These are phyloP conservation scores for Zaprionus bogoriensis DNA, from an alignment of 2,888 invertebrate species.

Conservation along the genomic window DNA sequence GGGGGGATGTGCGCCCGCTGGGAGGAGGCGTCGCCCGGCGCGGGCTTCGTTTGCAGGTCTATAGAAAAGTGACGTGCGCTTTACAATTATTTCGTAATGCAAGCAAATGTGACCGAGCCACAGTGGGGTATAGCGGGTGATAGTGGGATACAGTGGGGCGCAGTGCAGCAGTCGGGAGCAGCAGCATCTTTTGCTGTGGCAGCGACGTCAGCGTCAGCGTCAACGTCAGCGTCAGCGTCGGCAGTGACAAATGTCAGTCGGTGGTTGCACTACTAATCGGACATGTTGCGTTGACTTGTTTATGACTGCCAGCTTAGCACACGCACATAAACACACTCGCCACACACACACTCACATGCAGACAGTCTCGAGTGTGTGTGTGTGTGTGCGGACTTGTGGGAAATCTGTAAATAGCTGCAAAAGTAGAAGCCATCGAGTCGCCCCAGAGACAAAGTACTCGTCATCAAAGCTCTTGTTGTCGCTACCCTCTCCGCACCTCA, in stretches of 20 bases:
- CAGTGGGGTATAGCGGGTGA: constrained; percentile 3
- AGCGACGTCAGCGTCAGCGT: constrained; percentile 10
- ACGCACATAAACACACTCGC: constrained; percentile 34
- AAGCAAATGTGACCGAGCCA: constrained; percentile 69
- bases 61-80: constrained; percentile 77
- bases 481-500: constrained; percentile 14
- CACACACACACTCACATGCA: constrained; percentile 4
- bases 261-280: constrained; percentile 76
- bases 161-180: not conserved
- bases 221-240: constrained; percentile 34
- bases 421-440: constrained; percentile 62
- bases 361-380: constrained; percentile 3
- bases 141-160: too few relatives aligned
- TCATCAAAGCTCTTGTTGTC: constrained; percentile 42
- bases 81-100: constrained; percentile 78
- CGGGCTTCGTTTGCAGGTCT: constrained; percentile 62
- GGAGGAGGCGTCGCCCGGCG: constrained; percentile 15
- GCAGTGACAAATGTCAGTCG: constrained; percentile 74
- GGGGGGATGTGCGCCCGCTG: constrained; percentile 1
- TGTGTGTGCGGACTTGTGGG: constrained; percentile 69
- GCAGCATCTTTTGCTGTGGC: constrained; percentile 32
- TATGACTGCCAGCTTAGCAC: constrained; percentile 72
- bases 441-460: constrained; percentile 59
- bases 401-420: constrained; percentile 76
- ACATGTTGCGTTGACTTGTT: constrained; percentile 75